phyloP scores from a whole-genome alignment of 2,888 invertebrate genomes.

The Caenorhabditis imperialis region DNA sequence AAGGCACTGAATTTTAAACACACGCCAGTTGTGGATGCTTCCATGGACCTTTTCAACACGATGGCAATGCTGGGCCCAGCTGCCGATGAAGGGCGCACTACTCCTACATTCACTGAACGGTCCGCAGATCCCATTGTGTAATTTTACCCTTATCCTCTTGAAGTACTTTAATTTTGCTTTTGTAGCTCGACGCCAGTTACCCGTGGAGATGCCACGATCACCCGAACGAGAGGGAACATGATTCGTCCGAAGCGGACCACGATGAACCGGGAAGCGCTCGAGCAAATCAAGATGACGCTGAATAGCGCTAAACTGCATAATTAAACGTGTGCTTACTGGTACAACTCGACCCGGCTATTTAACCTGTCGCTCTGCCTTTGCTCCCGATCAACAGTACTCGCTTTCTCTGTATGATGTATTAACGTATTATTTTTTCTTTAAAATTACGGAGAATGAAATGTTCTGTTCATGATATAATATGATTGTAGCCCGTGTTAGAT shows the following conservation, averaged over 20 bases:
- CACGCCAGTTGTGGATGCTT: conserved; percentile 20
- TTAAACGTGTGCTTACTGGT: conserved; percentile 12
- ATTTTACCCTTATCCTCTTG: no score
- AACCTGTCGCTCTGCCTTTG: no score
- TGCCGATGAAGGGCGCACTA: conserved; percentile 1
- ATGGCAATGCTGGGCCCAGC: conserved; percentile 6
- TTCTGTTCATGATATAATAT: no score
- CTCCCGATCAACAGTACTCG: no score
- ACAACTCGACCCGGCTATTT: not conserved
- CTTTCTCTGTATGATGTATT: no score
- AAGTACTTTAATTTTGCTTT: not conserved
- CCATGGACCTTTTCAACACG: conserved; percentile 12
- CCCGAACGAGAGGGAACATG: conserved; percentile 37
- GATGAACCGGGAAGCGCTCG: conserved; percentile 38
- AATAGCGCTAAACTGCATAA: conserved; percentile 16
- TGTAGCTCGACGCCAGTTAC: conserved; percentile 37
- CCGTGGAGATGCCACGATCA: conserved; percentile 33
- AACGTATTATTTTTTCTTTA: no score
- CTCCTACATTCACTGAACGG: conserved; percentile 7
- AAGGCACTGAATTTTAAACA: conserved; percentile 5
- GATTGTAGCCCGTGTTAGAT: no score
- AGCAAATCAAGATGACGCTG: conserved; percentile 20
- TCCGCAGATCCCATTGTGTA: conserved; percentile 30
- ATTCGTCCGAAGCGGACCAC: conserved; percentile 28
- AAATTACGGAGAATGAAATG: no score